phyloP scores from a whole-genome alignment of 2,113 vertebrate genomes.

The Hippocampus mohnikei region DNA sequence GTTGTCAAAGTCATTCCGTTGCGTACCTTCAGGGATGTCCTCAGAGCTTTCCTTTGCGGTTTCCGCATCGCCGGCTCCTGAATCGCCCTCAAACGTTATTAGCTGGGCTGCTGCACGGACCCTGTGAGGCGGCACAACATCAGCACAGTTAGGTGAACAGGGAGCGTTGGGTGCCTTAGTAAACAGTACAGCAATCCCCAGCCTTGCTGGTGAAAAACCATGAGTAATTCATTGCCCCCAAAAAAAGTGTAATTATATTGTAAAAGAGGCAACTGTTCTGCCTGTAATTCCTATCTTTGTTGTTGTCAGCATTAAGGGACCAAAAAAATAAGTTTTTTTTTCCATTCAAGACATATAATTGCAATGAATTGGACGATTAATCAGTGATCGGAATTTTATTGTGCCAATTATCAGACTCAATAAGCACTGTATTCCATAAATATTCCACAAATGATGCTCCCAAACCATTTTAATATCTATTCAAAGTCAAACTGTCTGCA shows the following conservation, averaged over 20 bases:
- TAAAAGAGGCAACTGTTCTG: too few relatives aligned
- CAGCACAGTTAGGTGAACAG: conserved; percentile 42
- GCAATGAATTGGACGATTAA: too few relatives aligned
- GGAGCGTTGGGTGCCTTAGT: conserved; percentile 29
- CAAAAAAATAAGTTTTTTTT: too few relatives aligned
- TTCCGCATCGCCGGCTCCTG: conserved; percentile 25
- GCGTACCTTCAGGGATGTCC: conserved; percentile 61
- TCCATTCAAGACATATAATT: too few relatives aligned
- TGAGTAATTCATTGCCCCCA: background rate
- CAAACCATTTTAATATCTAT: background rate
- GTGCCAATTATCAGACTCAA: too few relatives aligned
- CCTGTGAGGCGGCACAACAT: conserved; percentile 54
- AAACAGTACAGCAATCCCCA: background rate
- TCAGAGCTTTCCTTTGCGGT: conserved; percentile 20
- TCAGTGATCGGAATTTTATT: too few relatives aligned
- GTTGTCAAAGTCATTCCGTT: conserved; percentile 36
- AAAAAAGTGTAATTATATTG: too few relatives aligned
- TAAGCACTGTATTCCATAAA: too few relatives aligned
- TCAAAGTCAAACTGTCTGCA: background rate
- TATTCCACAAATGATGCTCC: too few relatives aligned
- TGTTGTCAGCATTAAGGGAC: too few relatives aligned
- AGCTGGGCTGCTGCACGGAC: conserved; percentile 30
- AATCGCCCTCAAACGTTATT: conserved; percentile 11
- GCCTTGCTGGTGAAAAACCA: conserved; percentile 1
- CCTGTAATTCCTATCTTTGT: too few relatives aligned